These are phyloP conservation scores for Stegastes partitus DNA, from an alignment of 2,113 vertebrate genomes.

Conservation along the genomic window DNA sequence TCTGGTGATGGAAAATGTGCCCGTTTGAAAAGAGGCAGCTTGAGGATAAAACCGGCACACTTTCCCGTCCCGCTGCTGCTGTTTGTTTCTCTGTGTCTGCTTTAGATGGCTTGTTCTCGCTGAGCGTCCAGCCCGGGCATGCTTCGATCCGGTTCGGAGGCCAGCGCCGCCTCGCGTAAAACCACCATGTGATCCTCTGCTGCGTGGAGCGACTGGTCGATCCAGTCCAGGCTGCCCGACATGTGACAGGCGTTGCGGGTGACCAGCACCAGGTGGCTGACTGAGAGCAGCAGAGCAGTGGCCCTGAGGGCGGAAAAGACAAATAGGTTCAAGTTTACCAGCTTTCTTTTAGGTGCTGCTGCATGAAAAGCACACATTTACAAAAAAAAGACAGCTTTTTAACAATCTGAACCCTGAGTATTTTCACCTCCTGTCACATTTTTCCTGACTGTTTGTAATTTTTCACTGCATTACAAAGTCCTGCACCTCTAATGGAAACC, in stretches of 20 bases:
- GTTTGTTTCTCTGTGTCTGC: constrained; percentile 8
- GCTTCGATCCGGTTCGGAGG: constrained; percentile 88
- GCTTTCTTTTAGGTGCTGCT: constrained; percentile 8
- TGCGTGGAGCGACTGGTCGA: constrained; percentile 91
- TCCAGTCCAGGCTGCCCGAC: constrained; percentile 92
- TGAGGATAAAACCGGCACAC: not conserved
- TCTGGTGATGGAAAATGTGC: constrained; percentile 12
- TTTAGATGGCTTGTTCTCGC: constrained; percentile 92
- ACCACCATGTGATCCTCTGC: constrained; percentile 95
- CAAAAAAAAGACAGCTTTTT: too few relatives aligned
- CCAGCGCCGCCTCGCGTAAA: constrained; percentile 91
- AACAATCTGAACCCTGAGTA: too few relatives aligned
- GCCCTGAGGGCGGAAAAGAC: constrained; percentile 82
- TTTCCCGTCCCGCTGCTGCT: not conserved
- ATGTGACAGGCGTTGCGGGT: constrained; percentile 95
- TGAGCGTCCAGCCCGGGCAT: constrained; percentile 80
- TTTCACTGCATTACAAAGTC: too few relatives aligned
- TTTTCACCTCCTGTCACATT: too few relatives aligned
- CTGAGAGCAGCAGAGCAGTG: constrained; percentile 91
- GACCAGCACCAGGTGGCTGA: constrained; percentile 96
- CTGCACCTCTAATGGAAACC: too few relatives aligned
- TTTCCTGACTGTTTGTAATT: too few relatives aligned
- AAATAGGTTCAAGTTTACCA: not conserved
- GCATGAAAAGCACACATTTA: constrained; percentile 11
- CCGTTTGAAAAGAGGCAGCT: not conserved